Base-by-base conservation (phyloP, 2,113 vertebrate genomes). In the Eidolon helvum region DNA sequence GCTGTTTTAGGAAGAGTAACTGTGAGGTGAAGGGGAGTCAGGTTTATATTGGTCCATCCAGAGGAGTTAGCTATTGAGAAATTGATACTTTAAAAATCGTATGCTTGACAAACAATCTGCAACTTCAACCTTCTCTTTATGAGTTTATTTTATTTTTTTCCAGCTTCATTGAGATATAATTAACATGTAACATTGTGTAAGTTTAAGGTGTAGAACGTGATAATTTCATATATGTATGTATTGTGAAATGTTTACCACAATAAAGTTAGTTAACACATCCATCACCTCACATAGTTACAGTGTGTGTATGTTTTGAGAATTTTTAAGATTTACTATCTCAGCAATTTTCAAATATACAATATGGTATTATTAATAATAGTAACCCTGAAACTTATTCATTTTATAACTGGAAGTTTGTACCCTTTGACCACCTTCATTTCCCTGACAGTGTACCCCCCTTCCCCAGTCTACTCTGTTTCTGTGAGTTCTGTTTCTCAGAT, bases 1-100 rank as follows among this genome's bases (percentile, higher is more conserved):
- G 43, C 21, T 95, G 66, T 87, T 95, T 87, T 65, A 66, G 65
- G 85, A 40, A 91, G 7, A 92, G 59, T 69, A 72, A 90, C 63
- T 91, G 66, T 53, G 91, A 40, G 45, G 66, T 45, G 45, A 86
- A 71, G n/a, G 30, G 59, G 24, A 66, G 30, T 71, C 24, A 55
- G n/a, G 26, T 71, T 61, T 94, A 40, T 63, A 40, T 86, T 38
- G n/a, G 55, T 61, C 40, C 38, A 80, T 35, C 24, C 19, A 45
- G 45, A 94, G 65, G 33, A 43, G 30, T 72, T 77, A 78, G 33
- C 72, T 97, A 65, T 12, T 66, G 61, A 55, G n/a, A 69, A 91
- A 71, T 14, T 11, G n/a, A 40, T 79, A 77, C n/a, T 88, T 97
- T 6, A 82, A 72, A 77, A 40, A 21, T 38, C n/a, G 75, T 66